Conservation (phyloP, 2,888 invertebrate species). For the Odontothrips loti region DNA sequence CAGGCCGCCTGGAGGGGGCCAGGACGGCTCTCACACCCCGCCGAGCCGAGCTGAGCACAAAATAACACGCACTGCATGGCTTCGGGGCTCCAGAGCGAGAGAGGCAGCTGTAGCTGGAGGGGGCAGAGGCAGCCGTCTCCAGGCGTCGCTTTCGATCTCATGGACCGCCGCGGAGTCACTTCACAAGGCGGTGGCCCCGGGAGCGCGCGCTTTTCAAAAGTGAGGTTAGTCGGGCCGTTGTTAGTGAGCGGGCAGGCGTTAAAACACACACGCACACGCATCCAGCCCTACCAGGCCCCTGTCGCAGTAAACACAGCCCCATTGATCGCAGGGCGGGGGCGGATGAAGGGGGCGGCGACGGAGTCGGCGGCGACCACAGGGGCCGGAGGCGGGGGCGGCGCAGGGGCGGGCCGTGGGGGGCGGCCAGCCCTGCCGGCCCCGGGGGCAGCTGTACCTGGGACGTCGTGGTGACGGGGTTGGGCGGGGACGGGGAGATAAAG, state of each 20-base stretch:
- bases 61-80: too few species aligned
- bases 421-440: conserved; percentile 19
- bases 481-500: conserved; percentile 27
- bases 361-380: conserved; percentile 30
- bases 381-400: conserved; percentile 16
- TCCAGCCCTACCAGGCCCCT: not conserved
- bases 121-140: too few species aligned
- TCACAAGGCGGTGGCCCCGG: too few species aligned
- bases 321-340: conserved; percentile 13
- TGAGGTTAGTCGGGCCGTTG: too few species aligned
- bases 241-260: not conserved
- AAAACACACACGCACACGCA: not conserved
- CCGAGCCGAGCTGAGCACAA: too few species aligned
- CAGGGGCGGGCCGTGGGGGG: conserved; percentile 33
- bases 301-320: not conserved
- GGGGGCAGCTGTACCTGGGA: conserved; percentile 24
- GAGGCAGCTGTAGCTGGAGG: too few species aligned
- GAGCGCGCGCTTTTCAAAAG: too few species aligned
- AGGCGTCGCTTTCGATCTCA: too few species aligned
- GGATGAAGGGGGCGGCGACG: conserved; percentile 30
- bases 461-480: conserved; percentile 9
- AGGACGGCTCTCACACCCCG: too few species aligned
- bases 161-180: too few species aligned
- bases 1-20: too few species aligned
- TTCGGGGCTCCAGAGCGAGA: too few species aligned